Base-by-base conservation (phyloP, 1,140 invertebrate species). In the Lasioglossum albipes region DNA sequence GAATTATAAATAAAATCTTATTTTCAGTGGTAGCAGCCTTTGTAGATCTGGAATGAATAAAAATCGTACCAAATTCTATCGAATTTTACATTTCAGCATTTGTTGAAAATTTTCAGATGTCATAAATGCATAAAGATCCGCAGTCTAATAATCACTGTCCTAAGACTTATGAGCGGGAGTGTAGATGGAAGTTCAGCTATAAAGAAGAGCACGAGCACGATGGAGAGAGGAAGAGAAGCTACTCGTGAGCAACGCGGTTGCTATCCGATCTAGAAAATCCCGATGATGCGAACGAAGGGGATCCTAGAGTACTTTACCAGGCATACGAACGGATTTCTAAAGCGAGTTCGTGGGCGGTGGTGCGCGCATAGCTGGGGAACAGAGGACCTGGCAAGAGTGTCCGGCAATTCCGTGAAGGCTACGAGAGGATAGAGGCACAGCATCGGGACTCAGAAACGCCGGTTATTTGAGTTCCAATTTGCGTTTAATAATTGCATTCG, bases 401-500 rank as follows among this genome's bases (percentile, higher is more conserved):
- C 62, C 13, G 61, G 36, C 83, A 75, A 79, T 83, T 83, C 31
- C 41, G 52, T 16, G 49, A 65, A 31, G 59, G 62, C 52, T 41
- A 66, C 10, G 49, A 27, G 31, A 36, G 16, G 9, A 27, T 54
- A 16, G 72, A 64, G 62, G 41, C 36, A n/a, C 42, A 62, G 41
- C 45, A 31, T 61, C 41, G 69, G 72, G 52, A 67, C 13, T 76
- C n/a, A 64, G 73, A 79, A 88, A 79, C 75, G 70, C 64, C 74
- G 69, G 79, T 81, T 89, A 79, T 89, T 89, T 84, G 82, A 88
- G 83, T 87, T 90, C 86, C 87, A 90, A 90, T 90, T 90, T 90
- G 79, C 83, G 84, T 87, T 86, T 88, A 89, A 90, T 90, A 89
- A 90, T 89, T 90, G 87, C 87, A 80, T 87, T 87, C 82, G 81